Evolutionary conservation across 2,797 vertebrate genomes (phyloP).

Genomic region (Remorina albescens): DNA sequence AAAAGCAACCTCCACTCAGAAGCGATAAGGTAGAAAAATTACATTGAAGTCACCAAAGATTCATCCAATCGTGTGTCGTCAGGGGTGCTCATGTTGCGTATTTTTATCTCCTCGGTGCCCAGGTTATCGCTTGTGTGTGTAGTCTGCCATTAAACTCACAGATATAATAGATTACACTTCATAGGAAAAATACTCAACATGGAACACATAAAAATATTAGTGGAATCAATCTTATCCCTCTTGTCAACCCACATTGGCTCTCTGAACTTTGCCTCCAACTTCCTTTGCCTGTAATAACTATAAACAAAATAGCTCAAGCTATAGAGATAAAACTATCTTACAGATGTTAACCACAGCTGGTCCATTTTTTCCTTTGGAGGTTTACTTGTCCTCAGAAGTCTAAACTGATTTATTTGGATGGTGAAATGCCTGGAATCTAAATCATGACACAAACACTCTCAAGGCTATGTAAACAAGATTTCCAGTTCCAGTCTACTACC

Average conservation of each 20-base stretch:
- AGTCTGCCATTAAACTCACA: constrained; percentile 14
- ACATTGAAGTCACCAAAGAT: constrained; percentile 71
- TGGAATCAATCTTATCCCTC: constrained; percentile 8
- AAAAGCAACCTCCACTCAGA: constrained; percentile 81
- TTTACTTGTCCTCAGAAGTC: constrained; percentile 75
- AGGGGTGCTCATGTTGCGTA: constrained; percentile 12
- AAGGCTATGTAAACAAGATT: constrained; percentile 81
- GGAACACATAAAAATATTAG: background rate
- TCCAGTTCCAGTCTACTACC: constrained; percentile 66
- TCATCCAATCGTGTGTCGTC: constrained; percentile 53
- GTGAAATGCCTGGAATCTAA: constrained; percentile 81
- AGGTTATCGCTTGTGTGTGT: constrained; percentile 26
- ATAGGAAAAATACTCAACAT: background rate
- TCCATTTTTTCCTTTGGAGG: constrained; percentile 57
- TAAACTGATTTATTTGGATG: constrained; percentile 79
- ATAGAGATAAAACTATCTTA: constrained; percentile 50
- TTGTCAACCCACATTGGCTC: constrained; percentile 22
- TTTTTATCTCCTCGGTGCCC: constrained; percentile 15
- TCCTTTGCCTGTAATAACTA: constrained; percentile 38
- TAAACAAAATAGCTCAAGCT: constrained; percentile 49
- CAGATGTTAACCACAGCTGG: constrained; percentile 70
- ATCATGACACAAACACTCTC: constrained; percentile 82
- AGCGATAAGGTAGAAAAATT: constrained; percentile 80
- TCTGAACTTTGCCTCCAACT: constrained; percentile 40
- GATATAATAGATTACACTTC: background rate